Evolutionary conservation across 2,113 vertebrate genomes (phyloP), one percentile per base, ranked within the genome.

Genomic region (Peucedramus taeniatus): DNA sequence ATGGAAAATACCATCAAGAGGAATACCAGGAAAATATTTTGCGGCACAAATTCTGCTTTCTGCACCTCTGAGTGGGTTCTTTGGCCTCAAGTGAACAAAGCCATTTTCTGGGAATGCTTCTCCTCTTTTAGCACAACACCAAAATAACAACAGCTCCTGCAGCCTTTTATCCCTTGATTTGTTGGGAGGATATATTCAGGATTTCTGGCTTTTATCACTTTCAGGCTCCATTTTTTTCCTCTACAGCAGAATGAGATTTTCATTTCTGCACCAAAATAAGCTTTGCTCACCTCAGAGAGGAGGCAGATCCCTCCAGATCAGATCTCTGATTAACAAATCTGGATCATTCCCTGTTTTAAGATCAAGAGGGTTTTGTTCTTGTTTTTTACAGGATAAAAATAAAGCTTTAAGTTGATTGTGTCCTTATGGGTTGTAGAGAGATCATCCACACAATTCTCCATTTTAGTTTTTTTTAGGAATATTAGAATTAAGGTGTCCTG

Each of bases 1-100:
- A 15, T 49, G 75, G 51, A 33, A 95, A 96, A 35, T 13, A 39
- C 27, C 37, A 37, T 60, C 65, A 61, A 28, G 28, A 21, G 37
- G 64, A 78, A 83, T 23, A 61, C 15, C 47, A 83, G 91, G 44
- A 64, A 94, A 88, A 77, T 53, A 51, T 54, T 86, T 66, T 63
- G 44, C 72, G 71, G 69, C 27, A 14, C 28, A 45, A 28, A 59
- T 56, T 82, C 61, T 61, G 18, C 19, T 86, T 69, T 75, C 59
- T 69, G 53, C 49, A 53, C 18, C 30, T 72, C 50, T 10, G 17
- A 26, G 57, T 14, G 31, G 60, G 54, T 60, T 49, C 33, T 86
- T 68, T 70, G 90, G 68, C 82, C 37, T 80, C 81, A 49, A 2
- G 22, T 70, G 87, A 85, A 47, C 10, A 4, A 63, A 80, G 11